A percentile compares a stretch with the other conserved stretches of the same genome.
Conservation (phyloP, 2,888 invertebrate species). For the Lathronympha strigana region DNA sequence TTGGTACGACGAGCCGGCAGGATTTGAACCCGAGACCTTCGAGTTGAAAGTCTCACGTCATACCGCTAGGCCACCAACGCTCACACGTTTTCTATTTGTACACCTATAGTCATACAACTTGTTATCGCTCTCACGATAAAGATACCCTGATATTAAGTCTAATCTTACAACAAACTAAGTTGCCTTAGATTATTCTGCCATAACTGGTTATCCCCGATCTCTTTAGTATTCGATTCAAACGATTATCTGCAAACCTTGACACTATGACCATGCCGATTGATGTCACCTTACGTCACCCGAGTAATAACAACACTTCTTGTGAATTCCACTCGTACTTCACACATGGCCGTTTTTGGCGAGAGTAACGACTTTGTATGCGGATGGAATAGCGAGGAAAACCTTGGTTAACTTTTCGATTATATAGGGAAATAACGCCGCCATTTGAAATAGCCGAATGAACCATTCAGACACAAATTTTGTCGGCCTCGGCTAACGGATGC, state of each 20-base stretch:
- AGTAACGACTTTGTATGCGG: constrained; percentile 31
- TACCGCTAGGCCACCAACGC: too few relatives aligned
- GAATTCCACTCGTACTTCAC: constrained; percentile 39
- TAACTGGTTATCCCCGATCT: constrained; percentile 35
- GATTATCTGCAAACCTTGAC: constrained; percentile 45
- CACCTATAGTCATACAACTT: neutral
- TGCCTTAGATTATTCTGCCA: constrained; percentile 7
- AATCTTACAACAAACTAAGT: constrained; percentile 21
- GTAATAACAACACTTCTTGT: constrained; percentile 44
- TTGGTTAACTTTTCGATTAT: constrained; percentile 19
- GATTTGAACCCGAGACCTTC: too few relatives aligned
- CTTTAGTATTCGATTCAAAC: constrained; percentile 34
- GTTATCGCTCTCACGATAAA: constrained; percentile 36
- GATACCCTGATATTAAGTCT: constrained; percentile 34
- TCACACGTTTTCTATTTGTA: neutral
- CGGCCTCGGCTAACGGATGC: constrained; percentile 27
- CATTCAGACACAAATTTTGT: constrained; percentile 10
- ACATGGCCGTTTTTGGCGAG: constrained; percentile 39
- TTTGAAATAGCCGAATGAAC: neutral
- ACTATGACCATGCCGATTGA: constrained; percentile 45
- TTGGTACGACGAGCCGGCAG: too few relatives aligned
- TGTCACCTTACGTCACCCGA: constrained; percentile 44
- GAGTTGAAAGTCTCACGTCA: too few relatives aligned
- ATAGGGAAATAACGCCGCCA: neutral
- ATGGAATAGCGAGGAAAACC: constrained; percentile 29